These are phyloP conservation scores for Alcis repandata DNA, from an alignment of 2,888 invertebrate genomes.

Conservation along the genomic window DNA sequence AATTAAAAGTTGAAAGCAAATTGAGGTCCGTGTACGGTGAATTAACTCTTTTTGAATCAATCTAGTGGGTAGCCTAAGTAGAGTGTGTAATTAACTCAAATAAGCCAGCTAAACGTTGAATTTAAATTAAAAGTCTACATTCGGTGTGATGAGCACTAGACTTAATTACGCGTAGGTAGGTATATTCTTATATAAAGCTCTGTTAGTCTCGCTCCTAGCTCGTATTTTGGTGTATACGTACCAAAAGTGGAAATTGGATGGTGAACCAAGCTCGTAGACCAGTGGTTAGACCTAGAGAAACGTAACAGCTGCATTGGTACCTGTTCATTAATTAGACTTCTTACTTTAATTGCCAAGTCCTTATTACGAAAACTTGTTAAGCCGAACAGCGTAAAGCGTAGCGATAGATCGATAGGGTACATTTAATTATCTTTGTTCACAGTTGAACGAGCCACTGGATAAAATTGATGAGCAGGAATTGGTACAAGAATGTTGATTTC, in stretches of 20 bases:
- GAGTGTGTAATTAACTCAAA: conserved; percentile 22
- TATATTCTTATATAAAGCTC: no score
- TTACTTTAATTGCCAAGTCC: conserved; percentile 1
- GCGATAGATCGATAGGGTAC: conserved; percentile 35
- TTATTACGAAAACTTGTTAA: conserved; percentile 9
- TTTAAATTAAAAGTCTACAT: conserved; percentile 12
- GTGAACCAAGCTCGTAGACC: no score
- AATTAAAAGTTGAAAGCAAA: conserved; percentile 66
- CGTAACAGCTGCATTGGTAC: no score
- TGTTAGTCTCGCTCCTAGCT: no score
- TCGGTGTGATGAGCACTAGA: conserved; percentile 1
- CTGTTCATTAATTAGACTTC: background rate
- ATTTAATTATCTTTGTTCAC: conserved; percentile 44
- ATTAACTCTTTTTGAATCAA: conserved; percentile 53
- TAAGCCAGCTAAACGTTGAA: conserved; percentile 11
- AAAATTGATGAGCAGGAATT: conserved; percentile 59
- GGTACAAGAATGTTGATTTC: conserved; percentile 58
- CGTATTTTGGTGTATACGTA: no score
- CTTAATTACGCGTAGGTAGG: background rate
- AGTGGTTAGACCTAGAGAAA: no score
- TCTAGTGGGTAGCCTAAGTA: conserved; percentile 29
- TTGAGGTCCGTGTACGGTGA: conserved; percentile 54
- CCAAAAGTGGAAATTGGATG: no score
- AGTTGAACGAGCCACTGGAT: conserved; percentile 48
- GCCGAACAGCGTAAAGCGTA: background rate